Conservation (phyloP, 2,888 invertebrate species). For the Pammene fasciana region DNA sequence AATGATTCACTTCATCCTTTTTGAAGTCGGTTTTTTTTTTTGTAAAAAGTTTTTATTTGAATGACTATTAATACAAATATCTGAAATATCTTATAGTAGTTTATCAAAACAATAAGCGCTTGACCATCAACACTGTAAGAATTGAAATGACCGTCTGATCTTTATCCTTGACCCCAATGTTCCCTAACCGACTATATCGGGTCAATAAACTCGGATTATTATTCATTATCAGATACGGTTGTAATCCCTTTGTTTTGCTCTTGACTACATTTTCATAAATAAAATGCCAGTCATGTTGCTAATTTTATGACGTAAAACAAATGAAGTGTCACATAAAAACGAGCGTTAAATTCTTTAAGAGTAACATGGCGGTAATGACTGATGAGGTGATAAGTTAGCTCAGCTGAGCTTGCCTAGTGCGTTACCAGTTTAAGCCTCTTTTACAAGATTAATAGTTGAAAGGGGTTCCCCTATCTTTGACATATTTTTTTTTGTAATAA, state of each 20-base stretch:
- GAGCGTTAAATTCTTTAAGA: conserved; percentile 11
- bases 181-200: not conserved
- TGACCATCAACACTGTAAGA: too few relatives aligned
- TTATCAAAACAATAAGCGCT: too few relatives aligned
- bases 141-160: not conserved
- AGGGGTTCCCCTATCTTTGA: too few relatives aligned
- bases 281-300: not conserved
- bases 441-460: not conserved
- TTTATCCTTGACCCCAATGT: not conserved
- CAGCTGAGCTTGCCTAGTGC: not conserved
- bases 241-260: not conserved
- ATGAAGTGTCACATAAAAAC: conserved; percentile 10
- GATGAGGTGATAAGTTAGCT: conserved; percentile 11
- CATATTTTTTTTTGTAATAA: too few relatives aligned
- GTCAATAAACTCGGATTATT: not conserved
- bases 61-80: too few relatives aligned
- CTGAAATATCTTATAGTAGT: too few relatives aligned
- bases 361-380: conserved; percentile 11
- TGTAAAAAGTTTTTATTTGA: too few relatives aligned
- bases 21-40: too few relatives aligned
- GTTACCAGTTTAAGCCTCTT: conserved; percentile 1
- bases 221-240: too few relatives aligned
- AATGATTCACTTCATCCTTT: too few relatives aligned
- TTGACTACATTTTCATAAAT: not conserved
- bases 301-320: conserved; percentile 6